These are phyloP conservation scores for Typhlomys cinereus DNA, from an alignment of 2,113 vertebrate species.

Conservation along the genomic window DNA sequence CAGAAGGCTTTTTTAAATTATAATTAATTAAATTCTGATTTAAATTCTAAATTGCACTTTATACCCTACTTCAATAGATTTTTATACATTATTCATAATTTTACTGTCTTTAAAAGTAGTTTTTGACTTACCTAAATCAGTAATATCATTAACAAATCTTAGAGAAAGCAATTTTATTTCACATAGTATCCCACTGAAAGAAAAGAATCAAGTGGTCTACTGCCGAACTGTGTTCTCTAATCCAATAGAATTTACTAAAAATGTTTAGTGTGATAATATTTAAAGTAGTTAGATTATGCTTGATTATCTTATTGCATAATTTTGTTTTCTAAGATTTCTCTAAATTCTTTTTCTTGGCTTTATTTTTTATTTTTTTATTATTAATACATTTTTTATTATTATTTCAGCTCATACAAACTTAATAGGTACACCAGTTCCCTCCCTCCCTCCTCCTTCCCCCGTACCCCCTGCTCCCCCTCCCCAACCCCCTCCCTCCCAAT, in stretches of 20 bases:
- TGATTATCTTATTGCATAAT: conserved; percentile 11
- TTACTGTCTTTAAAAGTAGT: neutral
- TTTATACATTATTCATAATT: neutral
- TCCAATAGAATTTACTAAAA: neutral
- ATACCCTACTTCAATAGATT: conserved; percentile 10
- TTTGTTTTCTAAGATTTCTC: conserved; percentile 30
- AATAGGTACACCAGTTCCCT: no score
- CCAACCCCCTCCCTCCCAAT: no score
- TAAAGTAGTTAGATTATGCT: neutral
- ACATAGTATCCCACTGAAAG: neutral
- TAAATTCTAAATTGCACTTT: conserved; percentile 22
- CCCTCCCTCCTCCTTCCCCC: no score
- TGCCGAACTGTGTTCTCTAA: neutral
- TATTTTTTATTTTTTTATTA: no score
- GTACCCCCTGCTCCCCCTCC: no score
- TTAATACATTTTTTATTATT: no score
- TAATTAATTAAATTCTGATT: no score
- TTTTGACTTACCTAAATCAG: neutral
- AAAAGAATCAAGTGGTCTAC: neutral
- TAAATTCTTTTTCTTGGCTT: conserved; percentile 37
- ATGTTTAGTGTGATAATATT: conserved; percentile 21
- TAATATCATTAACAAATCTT: neutral
- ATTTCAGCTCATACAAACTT: no score
- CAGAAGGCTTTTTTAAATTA: neutral
- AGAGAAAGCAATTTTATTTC: conserved; percentile 15